Percentiles rank a stretch among this genome's conserved stretches.
These are phyloP conservation scores for Distichodus sexfasciatus DNA, from an alignment of 2,797 vertebrate species.

Conservation along the genomic window DNA sequence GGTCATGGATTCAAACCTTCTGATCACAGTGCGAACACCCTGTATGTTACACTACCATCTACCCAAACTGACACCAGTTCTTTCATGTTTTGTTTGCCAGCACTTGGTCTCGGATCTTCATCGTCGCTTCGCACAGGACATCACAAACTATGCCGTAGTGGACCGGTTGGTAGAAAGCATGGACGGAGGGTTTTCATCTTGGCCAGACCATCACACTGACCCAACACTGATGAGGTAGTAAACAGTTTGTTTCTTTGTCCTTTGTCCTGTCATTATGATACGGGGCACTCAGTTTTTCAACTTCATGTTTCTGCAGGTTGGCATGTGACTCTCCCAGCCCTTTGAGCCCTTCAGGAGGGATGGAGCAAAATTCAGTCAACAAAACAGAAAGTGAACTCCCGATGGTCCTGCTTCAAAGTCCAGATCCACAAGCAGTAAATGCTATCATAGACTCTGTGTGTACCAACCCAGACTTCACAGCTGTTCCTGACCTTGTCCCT, in stretches of 20 bases:
- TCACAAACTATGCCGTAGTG: slow-evolving; percentile 67
- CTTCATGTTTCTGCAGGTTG: slow-evolving; percentile 26
- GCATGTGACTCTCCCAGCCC: slow-evolving; percentile 3
- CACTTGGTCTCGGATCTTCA: slow-evolving; percentile 81
- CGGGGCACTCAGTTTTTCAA: background rate
- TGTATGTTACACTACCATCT: no score
- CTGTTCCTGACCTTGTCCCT: background rate
- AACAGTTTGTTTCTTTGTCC: background rate
- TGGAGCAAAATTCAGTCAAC: slow-evolving; percentile 55
- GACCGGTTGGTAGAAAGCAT: slow-evolving; percentile 75
- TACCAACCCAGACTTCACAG: background rate
- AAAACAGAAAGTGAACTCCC: slow-evolving; percentile 58
- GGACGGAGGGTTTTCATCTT: slow-evolving; percentile 55
- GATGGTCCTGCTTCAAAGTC: slow-evolving; percentile 48
- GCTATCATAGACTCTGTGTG: background rate
- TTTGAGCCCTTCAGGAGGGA: slow-evolving; percentile 46
- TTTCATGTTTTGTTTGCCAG: slow-evolving; percentile 57
- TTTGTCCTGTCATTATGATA: background rate
- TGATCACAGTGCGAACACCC: no score
- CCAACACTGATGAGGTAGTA: slow-evolving; percentile 23
- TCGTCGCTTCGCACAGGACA: slow-evolving; percentile 69
- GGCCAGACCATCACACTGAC: slow-evolving; percentile 34
- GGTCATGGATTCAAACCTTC: no score
- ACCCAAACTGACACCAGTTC: no score
- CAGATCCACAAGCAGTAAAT: background rate